Percentiles rank a stretch among this genome's conserved stretches.
Evolutionary conservation across 2,888 invertebrate species (phyloP).

Genomic region (Athalia cordata): DNA sequence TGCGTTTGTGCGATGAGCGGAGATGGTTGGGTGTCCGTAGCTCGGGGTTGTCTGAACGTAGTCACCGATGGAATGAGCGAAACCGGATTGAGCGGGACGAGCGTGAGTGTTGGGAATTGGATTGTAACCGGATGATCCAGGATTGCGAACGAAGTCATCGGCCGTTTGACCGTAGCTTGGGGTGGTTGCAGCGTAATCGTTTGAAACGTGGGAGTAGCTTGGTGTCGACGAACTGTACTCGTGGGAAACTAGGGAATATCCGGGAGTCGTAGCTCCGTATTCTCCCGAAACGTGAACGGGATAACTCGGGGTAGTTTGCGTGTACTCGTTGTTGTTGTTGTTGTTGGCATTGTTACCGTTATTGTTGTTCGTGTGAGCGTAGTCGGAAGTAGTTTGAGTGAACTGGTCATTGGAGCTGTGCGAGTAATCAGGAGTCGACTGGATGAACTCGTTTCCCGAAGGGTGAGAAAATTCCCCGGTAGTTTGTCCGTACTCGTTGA

Average conservation of each 20-base stretch:
- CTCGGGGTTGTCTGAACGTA: conserved; percentile 32
- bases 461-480: background rate
- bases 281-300: conserved; percentile 12
- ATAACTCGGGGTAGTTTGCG: background rate
- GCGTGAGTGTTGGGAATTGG: conserved; percentile 21
- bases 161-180: conserved; percentile 30
- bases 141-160: conserved; percentile 7
- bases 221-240: conserved; percentile 30
- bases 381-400: conserved; percentile 7
- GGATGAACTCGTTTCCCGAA: conserved; percentile 10
- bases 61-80: conserved; percentile 64
- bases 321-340: too few species aligned
- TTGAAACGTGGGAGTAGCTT: conserved; percentile 30
- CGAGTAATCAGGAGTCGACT: conserved; percentile 18
- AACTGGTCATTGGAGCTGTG: conserved; percentile 11
- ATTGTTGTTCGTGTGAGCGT: background rate
- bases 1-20: conserved; percentile 62
- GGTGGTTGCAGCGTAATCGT: conserved; percentile 17
- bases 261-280: conserved; percentile 14
- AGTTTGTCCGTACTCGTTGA: conserved; percentile 20
- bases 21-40: conserved; percentile 27
- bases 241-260: conserved; percentile 15
- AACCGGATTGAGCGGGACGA: conserved; percentile 36
- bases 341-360: background rate
- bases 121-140: conserved; percentile 17